Evolutionary conservation across 2,888 invertebrate species (phyloP).

Genomic region (Heliothis peltigera): DNA sequence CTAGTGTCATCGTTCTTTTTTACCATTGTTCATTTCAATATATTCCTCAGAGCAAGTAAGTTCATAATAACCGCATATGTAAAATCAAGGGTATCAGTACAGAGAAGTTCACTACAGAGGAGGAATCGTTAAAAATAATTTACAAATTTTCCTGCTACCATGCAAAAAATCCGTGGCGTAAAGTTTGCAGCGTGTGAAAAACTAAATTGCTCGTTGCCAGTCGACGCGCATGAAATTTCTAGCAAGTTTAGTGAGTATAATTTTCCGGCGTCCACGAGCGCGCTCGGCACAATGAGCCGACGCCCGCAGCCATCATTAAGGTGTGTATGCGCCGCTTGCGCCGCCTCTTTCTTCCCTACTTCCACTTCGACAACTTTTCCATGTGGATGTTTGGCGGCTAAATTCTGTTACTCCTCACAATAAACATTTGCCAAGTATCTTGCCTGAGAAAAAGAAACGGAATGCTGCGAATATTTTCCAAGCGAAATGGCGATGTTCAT

Average conservation of each 20-base stretch:
- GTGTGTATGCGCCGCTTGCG: constrained; percentile 67
- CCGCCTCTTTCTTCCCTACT: constrained; percentile 69
- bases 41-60: no score
- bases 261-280: constrained; percentile 80
- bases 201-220: constrained; percentile 61
- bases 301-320: constrained; percentile 82
- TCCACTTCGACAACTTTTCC: constrained; percentile 65
- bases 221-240: constrained; percentile 65
- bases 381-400: constrained; percentile 44
- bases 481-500: not conserved
- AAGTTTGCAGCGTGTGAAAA: constrained; percentile 60
- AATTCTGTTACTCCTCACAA: constrained; percentile 53
- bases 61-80: constrained; percentile 48
- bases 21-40: no score
- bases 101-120: constrained; percentile 25
- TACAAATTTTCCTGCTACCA: constrained; percentile 40
- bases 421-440: constrained; percentile 27
- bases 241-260: constrained; percentile 80
- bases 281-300: constrained; percentile 75
- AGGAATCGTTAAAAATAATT: constrained; percentile 51
- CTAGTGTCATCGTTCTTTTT: no score
- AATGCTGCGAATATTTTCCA: constrained; percentile 4
- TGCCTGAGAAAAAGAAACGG: not conserved
- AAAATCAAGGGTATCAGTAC: constrained; percentile 24
- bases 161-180: constrained; percentile 35